These are phyloP conservation scores for Falco punctatus DNA, from an alignment of 2,113 vertebrate genomes.

Conservation along the genomic window DNA sequence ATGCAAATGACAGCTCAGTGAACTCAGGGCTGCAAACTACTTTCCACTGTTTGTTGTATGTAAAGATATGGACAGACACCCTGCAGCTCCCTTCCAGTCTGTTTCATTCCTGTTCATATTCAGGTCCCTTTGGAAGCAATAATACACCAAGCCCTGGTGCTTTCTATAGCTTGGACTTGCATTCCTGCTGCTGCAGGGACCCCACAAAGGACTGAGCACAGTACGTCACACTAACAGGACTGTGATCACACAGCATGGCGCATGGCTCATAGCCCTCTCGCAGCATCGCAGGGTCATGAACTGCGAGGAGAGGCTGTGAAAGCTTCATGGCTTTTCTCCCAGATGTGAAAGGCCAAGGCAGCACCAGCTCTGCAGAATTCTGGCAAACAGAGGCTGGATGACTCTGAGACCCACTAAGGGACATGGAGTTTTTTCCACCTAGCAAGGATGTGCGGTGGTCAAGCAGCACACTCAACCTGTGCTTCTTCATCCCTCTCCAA, in stretches of 20 bases:
- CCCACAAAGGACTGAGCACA: neutral
- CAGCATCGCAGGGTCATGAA: neutral
- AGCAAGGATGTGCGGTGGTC: accelerated
- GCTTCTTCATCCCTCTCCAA: neutral
- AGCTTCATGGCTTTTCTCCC: neutral
- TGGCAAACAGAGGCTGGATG: neutral
- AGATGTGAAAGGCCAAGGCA: neutral
- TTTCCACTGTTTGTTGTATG: neutral
- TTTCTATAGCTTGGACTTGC: neutral
- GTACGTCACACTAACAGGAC: neutral
- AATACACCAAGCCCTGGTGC: neutral
- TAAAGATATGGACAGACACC: neutral
- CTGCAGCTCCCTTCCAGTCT: neutral
- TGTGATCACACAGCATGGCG: neutral
- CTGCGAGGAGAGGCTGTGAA: neutral
- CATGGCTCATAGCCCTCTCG: neutral
- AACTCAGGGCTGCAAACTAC: neutral
- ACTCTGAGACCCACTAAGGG: neutral
- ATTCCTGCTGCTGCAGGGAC: neutral
- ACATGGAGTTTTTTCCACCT: neutral
- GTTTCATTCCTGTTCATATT: neutral
- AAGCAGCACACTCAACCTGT: neutral
- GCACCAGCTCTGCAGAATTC: neutral
- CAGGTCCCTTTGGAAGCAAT: neutral
- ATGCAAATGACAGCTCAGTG: neutral